These are phyloP conservation scores for Gymnorhina tibicen DNA, from an alignment of 2,113 vertebrate genomes.

Conservation along the genomic window DNA sequence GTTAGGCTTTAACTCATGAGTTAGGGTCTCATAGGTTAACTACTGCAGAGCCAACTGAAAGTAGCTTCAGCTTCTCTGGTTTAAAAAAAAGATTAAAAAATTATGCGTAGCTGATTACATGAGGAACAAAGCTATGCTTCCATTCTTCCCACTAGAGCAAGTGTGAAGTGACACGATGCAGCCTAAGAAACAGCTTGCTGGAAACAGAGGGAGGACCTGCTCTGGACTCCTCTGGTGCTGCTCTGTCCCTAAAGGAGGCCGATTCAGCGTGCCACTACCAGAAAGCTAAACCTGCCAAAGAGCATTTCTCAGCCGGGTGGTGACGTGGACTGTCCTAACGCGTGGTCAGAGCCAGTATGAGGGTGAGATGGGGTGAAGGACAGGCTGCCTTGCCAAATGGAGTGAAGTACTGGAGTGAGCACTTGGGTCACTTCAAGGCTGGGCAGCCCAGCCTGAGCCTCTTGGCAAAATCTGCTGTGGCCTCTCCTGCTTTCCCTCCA, in stretches of 20 bases:
- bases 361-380: neutral
- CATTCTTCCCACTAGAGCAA: neutral
- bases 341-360: neutral
- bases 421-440: neutral
- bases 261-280: neutral
- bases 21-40: neutral
- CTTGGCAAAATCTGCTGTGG: neutral
- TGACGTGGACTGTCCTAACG: fast-evolving
- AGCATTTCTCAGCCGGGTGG: neutral
- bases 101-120: neutral
- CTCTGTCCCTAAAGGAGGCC: neutral
- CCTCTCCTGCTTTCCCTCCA: neutral
- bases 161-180: neutral
- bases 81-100: neutral
- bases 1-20: neutral
- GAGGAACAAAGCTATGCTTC: neutral
- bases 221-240: neutral
- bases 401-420: neutral
- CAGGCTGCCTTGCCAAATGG: neutral
- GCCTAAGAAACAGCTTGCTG: neutral
- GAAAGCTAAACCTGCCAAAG: neutral
- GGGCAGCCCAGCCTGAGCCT: neutral
- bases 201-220: neutral
- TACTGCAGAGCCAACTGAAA: neutral
- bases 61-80: neutral